phyloP scores from a whole-genome alignment of 2,113 vertebrate species.

The Neomonachus schauinslandi region DNA sequence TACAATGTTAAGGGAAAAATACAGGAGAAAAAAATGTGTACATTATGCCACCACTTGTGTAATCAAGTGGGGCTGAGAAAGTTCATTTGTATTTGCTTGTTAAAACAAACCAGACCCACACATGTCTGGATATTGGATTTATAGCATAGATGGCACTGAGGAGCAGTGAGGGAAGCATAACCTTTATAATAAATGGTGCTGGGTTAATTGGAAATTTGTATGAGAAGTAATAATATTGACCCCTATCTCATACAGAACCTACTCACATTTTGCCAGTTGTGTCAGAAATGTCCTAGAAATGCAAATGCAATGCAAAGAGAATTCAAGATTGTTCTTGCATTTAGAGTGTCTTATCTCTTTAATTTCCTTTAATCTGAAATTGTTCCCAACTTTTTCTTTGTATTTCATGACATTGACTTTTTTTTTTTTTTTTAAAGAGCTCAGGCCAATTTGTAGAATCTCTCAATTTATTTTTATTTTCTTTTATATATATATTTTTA shows the following conservation, averaged over 20 bases:
- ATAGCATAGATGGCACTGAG: background rate
- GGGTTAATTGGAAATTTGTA: background rate
- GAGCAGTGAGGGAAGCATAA: background rate
- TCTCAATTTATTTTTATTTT: background rate
- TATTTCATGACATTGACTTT: background rate
- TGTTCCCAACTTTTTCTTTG: background rate
- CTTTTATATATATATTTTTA: too few species aligned
- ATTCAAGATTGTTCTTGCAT: background rate
- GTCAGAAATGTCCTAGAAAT: constrained; percentile 9
- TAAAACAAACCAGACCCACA: background rate
- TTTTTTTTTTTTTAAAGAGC: background rate
- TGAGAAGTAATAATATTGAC: background rate
- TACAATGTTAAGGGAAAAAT: constrained; percentile 3
- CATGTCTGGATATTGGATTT: background rate
- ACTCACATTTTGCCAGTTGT: background rate
- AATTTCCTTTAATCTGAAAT: background rate
- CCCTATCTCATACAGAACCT: background rate
- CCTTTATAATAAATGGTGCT: background rate
- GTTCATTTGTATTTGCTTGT: background rate
- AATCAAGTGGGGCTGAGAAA: background rate
- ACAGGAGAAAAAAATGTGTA: background rate
- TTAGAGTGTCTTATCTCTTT: background rate
- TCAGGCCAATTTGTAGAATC: background rate
- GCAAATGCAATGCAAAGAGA: background rate
- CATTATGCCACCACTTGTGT: background rate